phyloP scores from a whole-genome alignment of 2,797 vertebrate species.

The Danio jaintianensis region DNA sequence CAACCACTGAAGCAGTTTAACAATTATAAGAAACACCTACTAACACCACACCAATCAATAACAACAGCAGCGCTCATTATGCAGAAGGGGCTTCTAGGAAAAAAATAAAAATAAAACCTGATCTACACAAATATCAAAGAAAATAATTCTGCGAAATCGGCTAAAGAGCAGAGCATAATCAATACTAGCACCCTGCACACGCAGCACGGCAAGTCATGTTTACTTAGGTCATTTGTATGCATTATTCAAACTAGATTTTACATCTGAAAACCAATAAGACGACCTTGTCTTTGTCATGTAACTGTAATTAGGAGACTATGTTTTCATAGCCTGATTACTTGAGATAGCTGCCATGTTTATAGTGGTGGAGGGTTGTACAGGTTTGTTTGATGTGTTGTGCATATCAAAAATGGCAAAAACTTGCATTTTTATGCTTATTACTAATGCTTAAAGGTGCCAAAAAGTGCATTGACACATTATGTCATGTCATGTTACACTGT shows the following conservation, averaged over 20 bases:
- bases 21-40: conserved; percentile 42
- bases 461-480: too few relatives aligned
- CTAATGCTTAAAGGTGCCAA: too few relatives aligned
- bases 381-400: too few relatives aligned
- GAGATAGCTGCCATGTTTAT: neutral
- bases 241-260: conserved; percentile 16
- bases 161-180: conserved; percentile 22
- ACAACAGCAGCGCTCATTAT: conserved; percentile 19
- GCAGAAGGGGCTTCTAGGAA: neutral
- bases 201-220: conserved; percentile 10
- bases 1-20: conserved; percentile 29
- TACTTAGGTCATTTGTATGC: conserved; percentile 19
- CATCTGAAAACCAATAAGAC: conserved; percentile 30
- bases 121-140: conserved; percentile 35
- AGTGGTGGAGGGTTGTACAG: too few relatives aligned
- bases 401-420: too few relatives aligned
- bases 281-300: neutral
- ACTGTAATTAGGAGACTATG: neutral
- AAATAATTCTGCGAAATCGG: neutral
- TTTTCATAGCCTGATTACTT: neutral
- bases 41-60: conserved; percentile 35
- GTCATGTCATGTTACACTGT: too few relatives aligned
- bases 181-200: conserved; percentile 9
- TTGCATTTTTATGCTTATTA: too few relatives aligned
- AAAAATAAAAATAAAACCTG: neutral